Conservation (phyloP, 2,113 vertebrate genomes). For the Saguinus imperator region DNA sequence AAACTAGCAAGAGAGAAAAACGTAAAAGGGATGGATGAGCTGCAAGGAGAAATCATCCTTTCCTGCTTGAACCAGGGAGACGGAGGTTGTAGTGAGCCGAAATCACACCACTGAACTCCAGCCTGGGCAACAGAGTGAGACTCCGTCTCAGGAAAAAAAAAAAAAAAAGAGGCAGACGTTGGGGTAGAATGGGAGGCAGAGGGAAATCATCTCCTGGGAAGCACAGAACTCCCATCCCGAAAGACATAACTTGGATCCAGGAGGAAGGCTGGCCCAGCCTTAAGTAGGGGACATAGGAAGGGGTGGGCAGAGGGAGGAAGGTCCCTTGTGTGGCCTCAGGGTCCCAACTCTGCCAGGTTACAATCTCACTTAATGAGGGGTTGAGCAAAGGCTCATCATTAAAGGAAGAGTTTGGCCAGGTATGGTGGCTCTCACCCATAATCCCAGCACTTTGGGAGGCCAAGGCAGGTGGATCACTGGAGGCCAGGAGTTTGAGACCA, state of each 20-base stretch:
- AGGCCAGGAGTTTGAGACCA: too few relatives aligned
- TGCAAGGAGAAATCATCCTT: background rate
- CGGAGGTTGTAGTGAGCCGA: too few relatives aligned
- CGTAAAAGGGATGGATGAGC: background rate
- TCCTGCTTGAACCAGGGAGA: background rate
- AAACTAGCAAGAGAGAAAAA: background rate
- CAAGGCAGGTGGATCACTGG: too few relatives aligned
- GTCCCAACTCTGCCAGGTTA: background rate
- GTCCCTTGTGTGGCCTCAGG: background rate
- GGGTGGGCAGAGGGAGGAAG: background rate
- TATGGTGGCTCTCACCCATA: background rate
- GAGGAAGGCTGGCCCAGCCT: background rate
- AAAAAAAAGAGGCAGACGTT: too few relatives aligned
- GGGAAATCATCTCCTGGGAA: too few relatives aligned
- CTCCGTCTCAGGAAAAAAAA: too few relatives aligned
- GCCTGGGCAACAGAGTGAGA: too few relatives aligned
- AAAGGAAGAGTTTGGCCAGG: too few relatives aligned
- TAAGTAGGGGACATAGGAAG: background rate
- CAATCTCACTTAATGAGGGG: accelerated
- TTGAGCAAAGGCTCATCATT: background rate
- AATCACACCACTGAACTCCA: too few relatives aligned
- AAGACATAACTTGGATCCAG: background rate
- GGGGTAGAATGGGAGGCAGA: too few relatives aligned
- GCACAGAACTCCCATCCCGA: too few relatives aligned
- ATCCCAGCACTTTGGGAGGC: background rate